Evolutionary conservation across 2,888 invertebrate genomes (phyloP), one percentile per base, ranked within the genome.

Genomic region (Aphodius granarius): DNA sequence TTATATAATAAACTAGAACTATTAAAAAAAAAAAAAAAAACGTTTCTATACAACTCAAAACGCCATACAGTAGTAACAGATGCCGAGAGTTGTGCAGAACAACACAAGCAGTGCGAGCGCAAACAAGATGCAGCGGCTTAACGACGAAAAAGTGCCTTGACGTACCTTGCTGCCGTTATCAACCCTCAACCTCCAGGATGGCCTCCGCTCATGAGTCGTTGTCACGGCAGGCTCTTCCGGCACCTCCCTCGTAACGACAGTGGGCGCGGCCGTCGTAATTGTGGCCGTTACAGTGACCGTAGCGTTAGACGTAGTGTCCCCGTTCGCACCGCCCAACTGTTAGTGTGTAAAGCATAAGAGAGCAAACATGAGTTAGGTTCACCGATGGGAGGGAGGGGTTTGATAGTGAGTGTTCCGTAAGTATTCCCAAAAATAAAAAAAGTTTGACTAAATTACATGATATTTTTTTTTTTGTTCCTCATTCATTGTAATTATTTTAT

Each of bases 101-200:
- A 43, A 43, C 43, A 13, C 43, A 43, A 43, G 43, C 43, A 43
- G 43, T 43, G 43, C 43, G 43, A 43, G 43, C 43, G 13, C 43
- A 43, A 43, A 43, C 13, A 13, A 43, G 43, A 43, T 43, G 43
- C 43, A 3, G 43, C 43, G 43, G 1, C 43, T 13, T 43, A 43
- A 43, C 43, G 13, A 43, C 43, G 43, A 43, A 43, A 43, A 43
- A 43, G 20, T 68, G n/a, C 20, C 20, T 19, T 68, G 72, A 80
- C 81, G 83, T 91, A 96, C 96, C 95, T 96, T 97, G 90, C 94
- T 95, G 88, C 95, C 94, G 76, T 85, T 86, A 90, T 96, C 96
- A 88, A 96, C 93, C 87, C 94, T 92, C 84, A 97, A 91, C 87
- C 96, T 92, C 97, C 97, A 97, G 82, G 96, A 96, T 65, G 97